Evolutionary conservation across 2,113 vertebrate genomes (phyloP), one percentile per base, ranked within the genome.

Genomic region (Hemiprocne comata): DNA sequence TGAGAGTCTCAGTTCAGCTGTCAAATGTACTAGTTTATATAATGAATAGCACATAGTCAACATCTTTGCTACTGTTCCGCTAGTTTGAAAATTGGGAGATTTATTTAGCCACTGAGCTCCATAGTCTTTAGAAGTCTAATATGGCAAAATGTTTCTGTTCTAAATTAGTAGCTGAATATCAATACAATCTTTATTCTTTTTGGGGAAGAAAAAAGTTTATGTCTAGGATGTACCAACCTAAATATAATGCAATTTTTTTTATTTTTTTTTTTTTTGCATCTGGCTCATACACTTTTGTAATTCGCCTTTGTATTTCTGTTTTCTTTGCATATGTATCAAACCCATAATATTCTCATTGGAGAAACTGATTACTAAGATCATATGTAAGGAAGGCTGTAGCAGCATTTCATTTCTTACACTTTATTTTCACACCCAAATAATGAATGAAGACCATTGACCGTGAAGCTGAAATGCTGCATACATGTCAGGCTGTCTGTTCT

Each of bases 1-100:
- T 85, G 72, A 97, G 86, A 82, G 89, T 89, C 92, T 90, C 92
- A 76, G 74, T 86, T 93, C 94, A 95, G 86, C 92, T 92, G 91
- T 95, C 74, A 67, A 94, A 96, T 92, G 72, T 76, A 89, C 42
- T 93, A 86, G 82, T 89, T 82, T 83, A 85, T 67, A 38, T 55
- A 77, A 78, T 17, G 10, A 90, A 82, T 33, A 83, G 73, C 82
- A 84, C 84, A 42, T 48, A 97, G 93, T 85, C 93, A 94, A 72
- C 86, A 51, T 96, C 83, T 93, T 89, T 96, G 93, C 94, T 96
- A 93, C 94, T 93, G 83, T 95, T 97, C 58, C 82, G n/a, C 54
- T 85, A 38, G 66, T 90, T 90, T 89, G 73, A 94, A 94, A 95
- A 69, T 72, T 55, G 36, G 19, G 48, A 85, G 44, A 89, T 95